Percentiles rank a stretch among this genome's conserved stretches.
These are phyloP conservation scores for Leuciscus waleckii DNA, from an alignment of 2,797 vertebrate genomes.

Conservation along the genomic window DNA sequence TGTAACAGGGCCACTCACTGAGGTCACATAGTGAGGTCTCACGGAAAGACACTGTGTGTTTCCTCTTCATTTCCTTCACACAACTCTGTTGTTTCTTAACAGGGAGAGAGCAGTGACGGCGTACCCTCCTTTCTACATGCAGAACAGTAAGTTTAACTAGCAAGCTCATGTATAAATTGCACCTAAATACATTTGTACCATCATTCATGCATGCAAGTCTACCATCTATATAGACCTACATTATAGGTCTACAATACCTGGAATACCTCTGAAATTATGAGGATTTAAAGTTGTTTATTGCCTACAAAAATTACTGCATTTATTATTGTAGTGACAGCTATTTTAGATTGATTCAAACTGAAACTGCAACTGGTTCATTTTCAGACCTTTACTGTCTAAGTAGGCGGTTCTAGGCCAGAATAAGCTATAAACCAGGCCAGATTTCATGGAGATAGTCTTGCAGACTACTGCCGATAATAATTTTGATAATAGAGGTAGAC, in stretches of 20 bases:
- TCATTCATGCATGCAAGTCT: neutral
- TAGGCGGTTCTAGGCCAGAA: neutral
- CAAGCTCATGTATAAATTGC: conserved; percentile 9
- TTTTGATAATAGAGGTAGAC: neutral
- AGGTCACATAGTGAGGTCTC: conserved; percentile 62
- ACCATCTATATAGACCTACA: neutral
- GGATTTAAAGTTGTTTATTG: neutral
- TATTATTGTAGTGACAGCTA: neutral
- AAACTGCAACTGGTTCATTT: neutral
- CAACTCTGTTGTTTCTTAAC: conserved; percentile 61
- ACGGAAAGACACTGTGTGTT: conserved; percentile 55
- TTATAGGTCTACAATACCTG: neutral
- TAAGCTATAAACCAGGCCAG: neutral
- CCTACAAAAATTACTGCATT: neutral
- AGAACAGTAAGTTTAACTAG: conserved; percentile 55
- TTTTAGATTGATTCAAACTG: neutral
- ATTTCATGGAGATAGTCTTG: neutral
- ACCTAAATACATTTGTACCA: neutral
- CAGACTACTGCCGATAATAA: neutral
- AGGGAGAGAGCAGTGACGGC: conserved; percentile 52
- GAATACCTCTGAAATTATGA: neutral
- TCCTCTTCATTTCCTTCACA: conserved; percentile 46
- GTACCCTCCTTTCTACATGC: conserved; percentile 58
- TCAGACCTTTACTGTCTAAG: no score
- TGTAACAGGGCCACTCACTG: conserved; percentile 73